Conservation (phyloP, 2,113 vertebrate species). For the Opisthocomus hoazin region DNA sequence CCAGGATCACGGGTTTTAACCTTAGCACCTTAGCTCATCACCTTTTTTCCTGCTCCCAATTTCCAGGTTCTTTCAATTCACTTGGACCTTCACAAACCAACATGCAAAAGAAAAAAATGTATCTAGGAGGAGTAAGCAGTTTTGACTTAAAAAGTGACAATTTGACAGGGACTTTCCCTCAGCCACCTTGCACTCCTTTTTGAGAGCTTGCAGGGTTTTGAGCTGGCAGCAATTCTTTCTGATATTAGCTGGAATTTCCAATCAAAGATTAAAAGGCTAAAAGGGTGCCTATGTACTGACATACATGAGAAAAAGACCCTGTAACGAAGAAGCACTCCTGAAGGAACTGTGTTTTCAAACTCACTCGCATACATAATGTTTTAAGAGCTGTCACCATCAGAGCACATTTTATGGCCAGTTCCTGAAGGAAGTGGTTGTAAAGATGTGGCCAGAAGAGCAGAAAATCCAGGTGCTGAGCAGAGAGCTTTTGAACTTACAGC, state of each 20-base stretch:
- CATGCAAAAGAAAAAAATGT: background rate
- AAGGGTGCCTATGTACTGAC: background rate
- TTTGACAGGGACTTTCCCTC: background rate
- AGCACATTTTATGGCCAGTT: slow-evolving; percentile 24
- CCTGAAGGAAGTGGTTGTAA: slow-evolving; percentile 60
- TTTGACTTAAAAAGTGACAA: background rate
- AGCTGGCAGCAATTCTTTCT: background rate
- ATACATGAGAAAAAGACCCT: background rate
- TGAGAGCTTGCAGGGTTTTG: background rate
- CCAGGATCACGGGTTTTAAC: background rate
- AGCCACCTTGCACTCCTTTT: background rate
- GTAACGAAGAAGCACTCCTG: background rate
- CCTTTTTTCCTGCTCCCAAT: background rate
- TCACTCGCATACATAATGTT: slow-evolving; percentile 14
- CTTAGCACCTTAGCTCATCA: background rate
- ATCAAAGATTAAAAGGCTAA: background rate
- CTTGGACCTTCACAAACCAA: background rate
- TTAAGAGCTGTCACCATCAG: slow-evolving; percentile 55
- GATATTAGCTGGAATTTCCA: background rate
- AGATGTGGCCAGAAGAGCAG: slow-evolving; percentile 27
- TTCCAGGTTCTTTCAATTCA: background rate
- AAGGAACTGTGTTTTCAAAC: background rate
- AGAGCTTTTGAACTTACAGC: slow-evolving; percentile 46
- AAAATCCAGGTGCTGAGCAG: slow-evolving; percentile 58
- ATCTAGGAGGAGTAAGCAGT: background rate